Evolutionary conservation across 2,113 vertebrate species (phyloP), one percentile per base, ranked within the genome.

Genomic region (Hystrix brachyura): DNA sequence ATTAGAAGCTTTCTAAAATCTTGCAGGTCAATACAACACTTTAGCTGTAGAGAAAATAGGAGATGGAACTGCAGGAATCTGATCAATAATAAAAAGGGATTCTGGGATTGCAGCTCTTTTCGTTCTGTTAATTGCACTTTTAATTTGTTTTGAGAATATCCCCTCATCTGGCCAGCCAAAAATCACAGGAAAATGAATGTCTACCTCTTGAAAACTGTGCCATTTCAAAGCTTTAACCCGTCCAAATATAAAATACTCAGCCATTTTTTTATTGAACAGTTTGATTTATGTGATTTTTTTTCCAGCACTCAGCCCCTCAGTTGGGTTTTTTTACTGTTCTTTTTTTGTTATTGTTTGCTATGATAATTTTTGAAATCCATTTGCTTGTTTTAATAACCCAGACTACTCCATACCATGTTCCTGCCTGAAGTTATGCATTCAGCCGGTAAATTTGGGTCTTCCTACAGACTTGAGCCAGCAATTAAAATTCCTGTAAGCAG

Each of bases 11-110:
- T 95, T 93, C 92, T 92, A 46, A 91, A 84, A 86, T 29, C 64
- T 95, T 46, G 48, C 90, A 51, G 57, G 71, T 97, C 74, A 5
- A 64, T 87, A 65, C 11, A 57, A 38, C 76, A n/a, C 86, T 53
- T 95, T 23, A 25, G 89, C 92, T 87, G 89, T 82, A 87, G 92
- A 94, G 79, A 51, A 94, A 90, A 90, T 60, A 76, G 79, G 65
- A 93, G 76, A 25, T 23, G 38, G 74, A 43, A 46, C 90, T 17
- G 6, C 62, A 74, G 72, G 88, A 96, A 95, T 91, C 96, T 59
- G 13, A 94, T 96, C 92, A n/a, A 96, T 96, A 91, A 85, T 87
- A 32, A 88, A 88, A 96, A 51, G 25, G 74, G 64, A 96, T 88
- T 97, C 85, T 67, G 72, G 78, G 64, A 95, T 71, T 48, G 11